Conservation (phyloP, 2,797 vertebrate genomes). For the Sebastes matsubarae region DNA sequence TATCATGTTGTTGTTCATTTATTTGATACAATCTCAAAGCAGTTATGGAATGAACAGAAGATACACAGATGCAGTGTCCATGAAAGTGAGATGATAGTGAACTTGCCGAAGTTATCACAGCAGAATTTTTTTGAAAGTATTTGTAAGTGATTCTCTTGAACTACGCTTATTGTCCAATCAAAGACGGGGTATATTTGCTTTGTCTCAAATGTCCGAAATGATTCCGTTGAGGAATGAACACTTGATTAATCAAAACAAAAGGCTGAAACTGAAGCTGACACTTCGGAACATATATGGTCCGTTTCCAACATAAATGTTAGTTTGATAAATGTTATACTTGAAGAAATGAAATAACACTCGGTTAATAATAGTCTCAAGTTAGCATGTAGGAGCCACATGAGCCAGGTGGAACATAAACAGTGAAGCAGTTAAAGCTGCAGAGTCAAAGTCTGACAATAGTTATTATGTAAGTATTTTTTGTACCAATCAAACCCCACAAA, state of each 20-base stretch:
- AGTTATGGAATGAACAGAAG: neutral
- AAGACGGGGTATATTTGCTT: conserved; percentile 70
- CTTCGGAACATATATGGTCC: conserved; percentile 48
- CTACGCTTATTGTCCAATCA: conserved; percentile 62
- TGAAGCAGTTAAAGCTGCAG: neutral
- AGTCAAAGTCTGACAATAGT: neutral
- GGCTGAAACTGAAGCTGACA: conserved; percentile 68
- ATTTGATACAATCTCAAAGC: neutral
- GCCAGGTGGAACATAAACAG: conserved; percentile 13
- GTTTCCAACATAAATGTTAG: conserved; percentile 76
- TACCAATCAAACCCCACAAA: neutral
- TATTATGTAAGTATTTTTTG: neutral
- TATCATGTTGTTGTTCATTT: neutral
- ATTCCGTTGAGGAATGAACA: conserved; percentile 76
- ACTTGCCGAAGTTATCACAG: conserved; percentile 63
- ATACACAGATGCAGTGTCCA: neutral
- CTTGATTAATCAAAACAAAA: conserved; percentile 79
- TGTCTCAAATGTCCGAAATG: conserved; percentile 67
- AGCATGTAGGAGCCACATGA: conserved; percentile 28
- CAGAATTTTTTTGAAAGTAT: conserved; percentile 37
- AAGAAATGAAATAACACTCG: conserved; percentile 60
- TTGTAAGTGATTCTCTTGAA: conserved; percentile 63
- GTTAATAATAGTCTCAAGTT: conserved; percentile 48
- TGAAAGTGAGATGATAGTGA: conserved; percentile 59
- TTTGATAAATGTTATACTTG: conserved; percentile 63